Evolutionary conservation across 2,113 vertebrate species (phyloP).

Genomic region (Macrotis lagotis): DNA sequence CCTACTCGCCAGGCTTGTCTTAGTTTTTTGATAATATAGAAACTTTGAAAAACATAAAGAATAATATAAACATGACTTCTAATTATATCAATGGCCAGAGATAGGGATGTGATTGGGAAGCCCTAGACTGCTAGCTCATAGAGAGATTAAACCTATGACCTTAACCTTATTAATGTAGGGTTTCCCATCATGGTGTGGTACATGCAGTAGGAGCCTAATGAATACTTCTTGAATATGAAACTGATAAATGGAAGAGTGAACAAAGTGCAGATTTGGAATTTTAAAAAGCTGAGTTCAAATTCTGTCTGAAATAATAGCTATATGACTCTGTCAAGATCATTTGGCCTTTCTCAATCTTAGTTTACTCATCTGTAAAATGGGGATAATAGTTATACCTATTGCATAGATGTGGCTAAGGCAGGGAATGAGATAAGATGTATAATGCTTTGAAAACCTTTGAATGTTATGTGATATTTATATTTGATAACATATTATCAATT

Average conservation of each 20-base stretch:
- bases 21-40: not conserved
- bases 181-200: not conserved
- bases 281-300: not conserved
- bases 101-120: not conserved
- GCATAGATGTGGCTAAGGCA: not conserved
- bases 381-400: not conserved
- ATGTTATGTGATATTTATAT: not conserved
- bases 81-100: not conserved
- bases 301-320: not conserved
- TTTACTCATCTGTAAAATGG: not conserved
- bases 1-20: not conserved
- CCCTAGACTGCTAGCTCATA: too few species aligned
- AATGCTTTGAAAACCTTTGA: not conserved
- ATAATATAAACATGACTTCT: not conserved
- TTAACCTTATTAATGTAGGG: not conserved
- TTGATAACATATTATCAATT: too few species aligned
- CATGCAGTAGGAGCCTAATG: not conserved
- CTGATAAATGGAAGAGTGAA: not conserved
- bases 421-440: not conserved
- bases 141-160: not conserved
- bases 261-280: not conserved
- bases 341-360: not conserved
- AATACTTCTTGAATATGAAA: not conserved
- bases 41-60: not conserved
- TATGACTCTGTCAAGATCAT: not conserved